Percentiles rank a stretch among this genome's conserved stretches.
phyloP scores from a whole-genome alignment of 23 tunicate genomes.

The Halocynthia aurantium region DNA sequence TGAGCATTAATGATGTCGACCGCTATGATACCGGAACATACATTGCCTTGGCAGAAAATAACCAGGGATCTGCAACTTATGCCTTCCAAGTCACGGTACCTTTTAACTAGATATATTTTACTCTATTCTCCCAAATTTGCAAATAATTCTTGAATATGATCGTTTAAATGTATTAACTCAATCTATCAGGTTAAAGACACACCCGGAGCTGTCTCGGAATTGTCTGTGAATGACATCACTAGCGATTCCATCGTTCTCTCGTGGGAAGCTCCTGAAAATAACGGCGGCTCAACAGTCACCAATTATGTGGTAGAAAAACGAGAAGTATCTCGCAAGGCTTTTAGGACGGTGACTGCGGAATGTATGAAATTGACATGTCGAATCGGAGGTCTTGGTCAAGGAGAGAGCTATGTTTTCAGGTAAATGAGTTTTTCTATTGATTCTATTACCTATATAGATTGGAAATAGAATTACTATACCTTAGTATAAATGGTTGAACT shows the following conservation, averaged over 20 bases:
- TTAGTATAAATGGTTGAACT: too few species aligned
- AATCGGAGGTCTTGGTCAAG: conserved; percentile 54
- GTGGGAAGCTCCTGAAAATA: conserved; percentile 77
- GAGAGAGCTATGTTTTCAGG: conserved; percentile 73
- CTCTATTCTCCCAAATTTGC: background rate
- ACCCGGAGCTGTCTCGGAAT: conserved; percentile 77
- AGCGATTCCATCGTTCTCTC: conserved; percentile 31
- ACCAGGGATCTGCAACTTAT: conserved; percentile 67
- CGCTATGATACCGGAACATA: conserved; percentile 84
- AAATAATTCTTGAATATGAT: too few species aligned
- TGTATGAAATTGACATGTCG: conserved; percentile 52
- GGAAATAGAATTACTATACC: too few species aligned
- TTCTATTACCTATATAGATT: background rate
- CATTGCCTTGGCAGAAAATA: conserved; percentile 61
- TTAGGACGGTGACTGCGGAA: conserved; percentile 62
- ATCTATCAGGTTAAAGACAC: conserved; percentile 52
- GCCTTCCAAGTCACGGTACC: conserved; percentile 56
- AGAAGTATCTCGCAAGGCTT: conserved; percentile 78
- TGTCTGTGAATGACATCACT: conserved; percentile 49
- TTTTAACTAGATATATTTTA: background rate
- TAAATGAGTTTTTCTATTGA: background rate
- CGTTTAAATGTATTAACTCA: background rate
- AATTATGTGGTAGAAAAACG: conserved; percentile 86
- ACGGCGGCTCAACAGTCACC: conserved; percentile 73
- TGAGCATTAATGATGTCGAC: conserved; percentile 39